These are phyloP conservation scores for Lasioglossum leucozonium DNA, from an alignment of 2,888 invertebrate species.

Conservation along the genomic window DNA sequence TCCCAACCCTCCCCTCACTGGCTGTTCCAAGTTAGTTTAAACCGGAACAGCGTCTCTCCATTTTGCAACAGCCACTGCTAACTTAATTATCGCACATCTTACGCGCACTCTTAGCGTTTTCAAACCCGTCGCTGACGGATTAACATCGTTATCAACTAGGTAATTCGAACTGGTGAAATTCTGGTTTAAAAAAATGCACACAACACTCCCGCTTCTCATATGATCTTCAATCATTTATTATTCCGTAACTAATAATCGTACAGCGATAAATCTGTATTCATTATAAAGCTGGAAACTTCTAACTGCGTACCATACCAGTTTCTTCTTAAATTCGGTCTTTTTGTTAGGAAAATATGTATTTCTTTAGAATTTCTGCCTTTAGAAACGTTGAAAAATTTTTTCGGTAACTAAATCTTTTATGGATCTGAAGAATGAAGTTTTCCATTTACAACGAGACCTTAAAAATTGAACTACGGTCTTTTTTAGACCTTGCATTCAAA, in stretches of 20 bases:
- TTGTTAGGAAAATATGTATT: no score
- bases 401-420: not conserved
- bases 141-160: not conserved
- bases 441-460: not conserved
- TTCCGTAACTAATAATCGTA: not conserved
- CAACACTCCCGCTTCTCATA: no score
- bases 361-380: no score
- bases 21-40: constrained; percentile 70
- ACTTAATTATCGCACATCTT: constrained; percentile 71
- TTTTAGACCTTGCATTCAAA: not conserved
- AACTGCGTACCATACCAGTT: no score
- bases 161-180: not conserved
- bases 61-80: constrained; percentile 66
- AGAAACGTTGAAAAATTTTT: not conserved
- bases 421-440: not conserved
- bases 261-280: not conserved
- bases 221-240: not conserved
- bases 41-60: constrained; percentile 35
- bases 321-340: no score
- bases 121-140: constrained; percentile 1
- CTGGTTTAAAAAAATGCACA: no score
- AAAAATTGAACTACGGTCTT: not conserved
- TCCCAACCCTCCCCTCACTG: constrained; percentile 17
- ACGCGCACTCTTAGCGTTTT: constrained; percentile 28
- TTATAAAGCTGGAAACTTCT: no score